A percentile compares a stretch with the other conserved stretches of the same genome.
Conservation (phyloP, 92 coral and sea anemone genomes). For the Porites evermanni region DNA sequence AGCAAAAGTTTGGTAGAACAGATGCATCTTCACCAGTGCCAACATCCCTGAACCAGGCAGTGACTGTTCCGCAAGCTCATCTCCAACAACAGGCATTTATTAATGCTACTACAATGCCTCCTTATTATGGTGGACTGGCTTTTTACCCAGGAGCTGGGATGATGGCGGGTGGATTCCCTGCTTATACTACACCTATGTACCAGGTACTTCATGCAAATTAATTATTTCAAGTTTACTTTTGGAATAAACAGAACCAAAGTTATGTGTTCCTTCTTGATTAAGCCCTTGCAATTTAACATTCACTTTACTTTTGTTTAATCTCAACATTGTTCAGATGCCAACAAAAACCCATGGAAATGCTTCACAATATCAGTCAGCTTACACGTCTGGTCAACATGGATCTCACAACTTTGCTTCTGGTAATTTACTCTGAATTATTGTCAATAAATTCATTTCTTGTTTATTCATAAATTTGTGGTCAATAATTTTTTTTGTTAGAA, state of each 20-base stretch:
- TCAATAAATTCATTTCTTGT: too few species aligned
- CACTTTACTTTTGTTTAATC: neutral
- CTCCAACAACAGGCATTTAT: slow-evolving; percentile 88
- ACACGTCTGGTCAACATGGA: slow-evolving; percentile 82
- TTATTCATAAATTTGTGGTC: too few species aligned
- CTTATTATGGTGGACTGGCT: slow-evolving; percentile 89
- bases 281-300: too few species aligned
- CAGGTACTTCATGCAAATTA: slow-evolving; percentile 57
- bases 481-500: neutral
- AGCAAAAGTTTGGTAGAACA: slow-evolving; percentile 92
- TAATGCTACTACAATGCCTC: slow-evolving; percentile 79
- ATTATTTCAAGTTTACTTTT: neutral
- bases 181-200: slow-evolving; percentile 85
- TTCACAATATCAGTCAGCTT: slow-evolving; percentile 83
- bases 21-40: slow-evolving; percentile 94
- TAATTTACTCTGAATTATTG: slow-evolving; percentile 4
- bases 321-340: slow-evolving; percentile 65
- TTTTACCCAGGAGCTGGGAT: slow-evolving; percentile 92
- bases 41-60: slow-evolving; percentile 80
- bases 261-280: too few species aligned
- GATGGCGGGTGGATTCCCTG: slow-evolving; percentile 92
- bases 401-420: slow-evolving; percentile 81
- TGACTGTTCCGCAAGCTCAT: slow-evolving; percentile 76
- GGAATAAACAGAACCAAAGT: neutral
- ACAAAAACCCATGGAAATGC: slow-evolving; percentile 87